Evolutionary conservation across 2,888 invertebrate species (phyloP).

Genomic region (Nowickia ferox): DNA sequence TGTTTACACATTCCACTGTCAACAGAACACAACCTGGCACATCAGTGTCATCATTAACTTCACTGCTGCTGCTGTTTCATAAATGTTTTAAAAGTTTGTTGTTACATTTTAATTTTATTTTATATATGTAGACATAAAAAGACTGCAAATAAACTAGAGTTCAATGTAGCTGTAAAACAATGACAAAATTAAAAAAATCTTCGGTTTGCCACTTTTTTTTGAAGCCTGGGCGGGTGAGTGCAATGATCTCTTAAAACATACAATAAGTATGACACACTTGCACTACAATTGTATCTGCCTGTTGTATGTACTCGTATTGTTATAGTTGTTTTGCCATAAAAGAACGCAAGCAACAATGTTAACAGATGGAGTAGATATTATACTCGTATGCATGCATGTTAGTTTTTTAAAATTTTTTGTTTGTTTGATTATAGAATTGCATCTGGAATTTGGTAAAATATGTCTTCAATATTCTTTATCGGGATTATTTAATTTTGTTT

Average conservation of each 20-base stretch:
- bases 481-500: slow-evolving; percentile 6
- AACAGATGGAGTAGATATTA: slow-evolving; percentile 26
- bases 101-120: slow-evolving; percentile 21
- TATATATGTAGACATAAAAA: background rate
- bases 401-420: slow-evolving; percentile 25
- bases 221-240: slow-evolving; percentile 49
- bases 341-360: slow-evolving; percentile 36
- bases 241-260: slow-evolving; percentile 60
- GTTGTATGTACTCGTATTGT: background rate
- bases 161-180: slow-evolving; percentile 65
- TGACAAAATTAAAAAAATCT: slow-evolving; percentile 36
- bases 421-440: slow-evolving; percentile 18
- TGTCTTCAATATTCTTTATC: slow-evolving; percentile 23
- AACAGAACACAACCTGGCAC: slow-evolving; percentile 11
- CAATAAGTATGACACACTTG: slow-evolving; percentile 37
- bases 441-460: slow-evolving; percentile 57
- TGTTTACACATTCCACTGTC: slow-evolving; percentile 35
- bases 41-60: slow-evolving; percentile 53
- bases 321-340: slow-evolving; percentile 47
- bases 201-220: slow-evolving; percentile 25
- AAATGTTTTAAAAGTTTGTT: background rate
- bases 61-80: slow-evolving; percentile 25
- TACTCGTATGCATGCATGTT: background rate
- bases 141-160: slow-evolving; percentile 30
- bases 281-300: slow-evolving; percentile 9